Conservation (phyloP, 2,888 invertebrate genomes). For the Morpho deidamia region DNA sequence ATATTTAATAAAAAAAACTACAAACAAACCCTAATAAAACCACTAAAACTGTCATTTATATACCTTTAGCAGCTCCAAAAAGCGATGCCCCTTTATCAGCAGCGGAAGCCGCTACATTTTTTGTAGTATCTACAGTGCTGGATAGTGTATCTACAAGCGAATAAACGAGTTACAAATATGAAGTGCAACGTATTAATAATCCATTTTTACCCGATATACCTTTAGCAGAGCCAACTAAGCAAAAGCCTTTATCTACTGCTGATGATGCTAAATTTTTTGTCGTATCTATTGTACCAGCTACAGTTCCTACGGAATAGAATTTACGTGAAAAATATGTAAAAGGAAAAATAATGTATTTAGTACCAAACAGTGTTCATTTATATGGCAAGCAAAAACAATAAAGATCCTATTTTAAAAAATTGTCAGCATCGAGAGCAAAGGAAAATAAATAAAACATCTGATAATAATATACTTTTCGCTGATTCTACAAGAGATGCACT, state of each 20-base stretch:
- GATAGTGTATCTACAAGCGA: constrained; percentile 26
- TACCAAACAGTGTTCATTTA: too few relatives aligned
- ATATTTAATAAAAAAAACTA: background rate
- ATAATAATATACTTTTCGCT: constrained; percentile 29
- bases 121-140: constrained; percentile 38
- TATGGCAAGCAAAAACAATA: too few relatives aligned
- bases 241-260: constrained; percentile 43
- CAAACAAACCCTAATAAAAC: background rate
- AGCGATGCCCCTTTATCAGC: constrained; percentile 41
- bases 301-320: constrained; percentile 39
- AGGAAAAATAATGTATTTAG: too few relatives aligned
- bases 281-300: constrained; percentile 45
- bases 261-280: constrained; percentile 44
- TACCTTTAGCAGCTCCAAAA: constrained; percentile 35
- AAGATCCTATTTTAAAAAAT: too few relatives aligned
- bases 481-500: constrained; percentile 28
- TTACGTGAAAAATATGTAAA: background rate
- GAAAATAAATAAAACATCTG: background rate
- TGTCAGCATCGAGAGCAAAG: background rate
- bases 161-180: background rate
- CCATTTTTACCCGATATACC: constrained; percentile 27
- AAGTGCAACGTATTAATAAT: constrained; percentile 3
- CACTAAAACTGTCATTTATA: background rate
- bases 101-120: constrained; percentile 32
- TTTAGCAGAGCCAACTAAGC: constrained; percentile 43